Conservation (phyloP, 2,888 invertebrate species). For the Caenorhabditis wallacei region DNA sequence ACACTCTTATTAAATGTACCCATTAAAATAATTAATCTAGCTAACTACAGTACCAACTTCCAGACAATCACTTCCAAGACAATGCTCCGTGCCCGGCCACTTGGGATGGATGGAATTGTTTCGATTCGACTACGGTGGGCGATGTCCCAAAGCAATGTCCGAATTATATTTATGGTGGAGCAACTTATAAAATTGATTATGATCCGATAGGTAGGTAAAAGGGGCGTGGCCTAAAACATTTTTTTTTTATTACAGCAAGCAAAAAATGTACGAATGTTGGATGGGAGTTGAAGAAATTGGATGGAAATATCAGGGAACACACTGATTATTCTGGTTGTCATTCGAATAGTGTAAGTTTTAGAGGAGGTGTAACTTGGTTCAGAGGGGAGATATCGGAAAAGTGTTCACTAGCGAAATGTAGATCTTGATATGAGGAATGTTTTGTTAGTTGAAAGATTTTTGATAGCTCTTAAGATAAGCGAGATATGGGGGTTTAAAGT, state of each 20-base stretch:
- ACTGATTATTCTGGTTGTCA: conserved; percentile 75
- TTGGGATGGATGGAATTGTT: conserved; percentile 83
- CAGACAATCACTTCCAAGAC: conserved; percentile 20
- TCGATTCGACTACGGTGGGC: conserved; percentile 70
- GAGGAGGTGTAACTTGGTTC: too few species aligned
- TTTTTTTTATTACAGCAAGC: conserved; percentile 38
- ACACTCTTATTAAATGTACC: conserved; percentile 66
- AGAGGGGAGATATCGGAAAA: too few species aligned
- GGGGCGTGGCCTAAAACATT: background rate
- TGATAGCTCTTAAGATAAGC: too few species aligned
- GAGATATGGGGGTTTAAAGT: too few species aligned
- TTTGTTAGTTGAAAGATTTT: too few species aligned
- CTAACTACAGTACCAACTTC: background rate
- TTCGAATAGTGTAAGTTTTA: conserved; percentile 16
- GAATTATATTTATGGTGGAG: conserved; percentile 75
- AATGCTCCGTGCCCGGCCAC: conserved; percentile 77
- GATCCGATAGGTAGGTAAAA: conserved; percentile 10
- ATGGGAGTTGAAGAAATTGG: conserved; percentile 40
- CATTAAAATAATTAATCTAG: background rate
- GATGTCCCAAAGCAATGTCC: conserved; percentile 72
- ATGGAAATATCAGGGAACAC: conserved; percentile 55
- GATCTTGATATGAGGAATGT: too few species aligned
- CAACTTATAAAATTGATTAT: conserved; percentile 20
- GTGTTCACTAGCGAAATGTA: too few species aligned
- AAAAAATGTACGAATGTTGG: conserved; percentile 71